Percentiles rank a stretch among this genome's conserved stretches.
Conservation (phyloP, 64 coral and sea anemone genomes). For the Pachyseris speciosa region DNA sequence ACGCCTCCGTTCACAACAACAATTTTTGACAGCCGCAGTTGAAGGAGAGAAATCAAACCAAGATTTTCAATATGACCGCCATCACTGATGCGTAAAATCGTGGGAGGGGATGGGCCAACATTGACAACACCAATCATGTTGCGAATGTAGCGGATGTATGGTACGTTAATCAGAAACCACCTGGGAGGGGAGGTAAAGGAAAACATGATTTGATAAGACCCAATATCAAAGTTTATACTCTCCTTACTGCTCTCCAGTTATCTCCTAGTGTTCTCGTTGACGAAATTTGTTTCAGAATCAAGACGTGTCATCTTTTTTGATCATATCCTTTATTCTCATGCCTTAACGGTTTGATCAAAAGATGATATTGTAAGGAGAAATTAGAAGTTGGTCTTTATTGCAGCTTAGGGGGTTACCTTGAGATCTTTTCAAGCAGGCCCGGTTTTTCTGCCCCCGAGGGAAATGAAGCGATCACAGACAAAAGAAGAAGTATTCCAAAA, state of each 20-base stretch:
- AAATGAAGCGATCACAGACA: slow-evolving; percentile 52
- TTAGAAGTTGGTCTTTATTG: no score
- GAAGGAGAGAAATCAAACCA: slow-evolving; percentile 13
- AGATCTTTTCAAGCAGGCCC: slow-evolving; percentile 49
- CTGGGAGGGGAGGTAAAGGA: slow-evolving; percentile 18
- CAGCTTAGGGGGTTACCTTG: slow-evolving; percentile 45
- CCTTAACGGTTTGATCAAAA: no score
- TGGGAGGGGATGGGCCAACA: slow-evolving; percentile 53
- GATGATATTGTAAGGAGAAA: no score
- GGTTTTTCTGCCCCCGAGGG: slow-evolving; percentile 54
- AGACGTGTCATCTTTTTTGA: no score
- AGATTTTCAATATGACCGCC: slow-evolving; percentile 24
- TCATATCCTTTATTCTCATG: no score
- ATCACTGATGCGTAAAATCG: slow-evolving; percentile 60
- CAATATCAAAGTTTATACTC: no score
- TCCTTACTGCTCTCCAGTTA: no score
- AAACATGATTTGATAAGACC: no score
- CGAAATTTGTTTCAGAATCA: no score
- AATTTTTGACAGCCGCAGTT: background rate
- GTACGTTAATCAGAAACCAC: slow-evolving; percentile 76
- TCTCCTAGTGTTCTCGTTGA: no score
- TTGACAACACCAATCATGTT: slow-evolving; percentile 24
- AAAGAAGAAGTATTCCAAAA: background rate
- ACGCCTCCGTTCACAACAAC: slow-evolving; percentile 11
- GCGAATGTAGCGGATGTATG: slow-evolving; percentile 67